These are phyloP conservation scores for Podotricha telesiphe DNA, from an alignment of 2,888 invertebrate genomes.

Conservation along the genomic window DNA sequence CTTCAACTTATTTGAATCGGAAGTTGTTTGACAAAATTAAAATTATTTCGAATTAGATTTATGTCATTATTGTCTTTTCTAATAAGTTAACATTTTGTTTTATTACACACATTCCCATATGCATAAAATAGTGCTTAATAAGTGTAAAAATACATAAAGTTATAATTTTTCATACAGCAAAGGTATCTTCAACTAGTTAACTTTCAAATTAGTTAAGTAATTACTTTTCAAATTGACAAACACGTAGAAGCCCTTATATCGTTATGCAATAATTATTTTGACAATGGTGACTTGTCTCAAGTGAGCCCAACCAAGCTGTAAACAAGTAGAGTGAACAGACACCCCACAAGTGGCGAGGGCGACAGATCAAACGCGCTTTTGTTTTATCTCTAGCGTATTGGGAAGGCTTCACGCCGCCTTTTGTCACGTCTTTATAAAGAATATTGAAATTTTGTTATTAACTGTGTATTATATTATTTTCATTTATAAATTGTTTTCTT, in stretches of 20 bases:
- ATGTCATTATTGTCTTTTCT: background rate
- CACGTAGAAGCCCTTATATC: constrained; percentile 34
- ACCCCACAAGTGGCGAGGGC: constrained; percentile 62
- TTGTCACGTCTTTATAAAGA: constrained; percentile 26
- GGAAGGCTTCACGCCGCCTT: constrained; percentile 36
- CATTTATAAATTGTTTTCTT: background rate
- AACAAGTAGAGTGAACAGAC: constrained; percentile 41
- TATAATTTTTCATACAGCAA: no score
- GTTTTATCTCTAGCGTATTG: constrained; percentile 64
- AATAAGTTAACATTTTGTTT: background rate
- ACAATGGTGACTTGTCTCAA: constrained; percentile 70
- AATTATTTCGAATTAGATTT: background rate
- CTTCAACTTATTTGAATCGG: constrained; percentile 12
- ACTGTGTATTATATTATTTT: constrained; percentile 4
- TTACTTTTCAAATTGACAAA: constrained; percentile 23
- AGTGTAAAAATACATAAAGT: no score
- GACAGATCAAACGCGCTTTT: constrained; percentile 69
- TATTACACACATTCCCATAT: no score
- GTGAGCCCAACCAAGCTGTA: constrained; percentile 47
- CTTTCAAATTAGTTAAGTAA: constrained; percentile 19
- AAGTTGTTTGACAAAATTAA: constrained; percentile 1
- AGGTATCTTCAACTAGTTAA: background rate
- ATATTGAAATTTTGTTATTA: constrained; percentile 14
- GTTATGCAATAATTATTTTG: constrained; percentile 57
- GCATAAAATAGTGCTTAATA: no score